Evolutionary conservation across 2,888 invertebrate species (phyloP).

Genomic region (Eugnorisma glareosa): DNA sequence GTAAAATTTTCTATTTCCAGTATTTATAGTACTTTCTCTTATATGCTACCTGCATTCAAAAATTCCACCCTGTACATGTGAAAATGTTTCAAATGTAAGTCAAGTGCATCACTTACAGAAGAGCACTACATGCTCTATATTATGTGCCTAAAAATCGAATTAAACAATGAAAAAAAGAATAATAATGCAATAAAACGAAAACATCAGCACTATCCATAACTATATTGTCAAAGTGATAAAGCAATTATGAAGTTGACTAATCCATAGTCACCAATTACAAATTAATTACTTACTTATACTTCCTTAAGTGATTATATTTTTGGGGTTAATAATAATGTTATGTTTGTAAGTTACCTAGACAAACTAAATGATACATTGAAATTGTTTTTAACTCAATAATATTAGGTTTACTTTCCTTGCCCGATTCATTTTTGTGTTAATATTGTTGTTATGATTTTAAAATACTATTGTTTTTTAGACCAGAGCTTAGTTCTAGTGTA

Average conservation of each 20-base stretch:
- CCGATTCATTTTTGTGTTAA: not conserved
- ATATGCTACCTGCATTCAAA: too few relatives aligned
- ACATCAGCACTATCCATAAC: not conserved
- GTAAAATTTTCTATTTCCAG: too few relatives aligned
- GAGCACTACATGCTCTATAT: not conserved
- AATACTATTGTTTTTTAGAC: not conserved
- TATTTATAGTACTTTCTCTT: too few relatives aligned
- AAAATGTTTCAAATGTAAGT: not conserved
- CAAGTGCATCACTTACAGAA: not conserved
- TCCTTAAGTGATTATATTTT: constrained; percentile 21
- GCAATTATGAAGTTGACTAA: not conserved
- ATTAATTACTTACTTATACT: not conserved
- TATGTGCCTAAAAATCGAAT: too few relatives aligned
- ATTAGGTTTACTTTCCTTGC: not conserved
- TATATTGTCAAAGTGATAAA: not conserved
- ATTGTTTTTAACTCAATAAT: not conserved
- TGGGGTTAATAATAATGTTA: constrained; percentile 9
- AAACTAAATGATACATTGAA: not conserved
- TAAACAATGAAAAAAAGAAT: too few relatives aligned
- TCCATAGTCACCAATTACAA: constrained; percentile 22
- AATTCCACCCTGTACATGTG: too few relatives aligned
- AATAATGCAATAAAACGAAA: not conserved
- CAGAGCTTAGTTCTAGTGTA: not conserved
- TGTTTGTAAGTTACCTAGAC: not conserved
- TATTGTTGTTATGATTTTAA: not conserved